A percentile compares a stretch with the other conserved stretches of the same genome.
Conservation (phyloP, 1,140 invertebrate species). For the Maniola jurtina region DNA sequence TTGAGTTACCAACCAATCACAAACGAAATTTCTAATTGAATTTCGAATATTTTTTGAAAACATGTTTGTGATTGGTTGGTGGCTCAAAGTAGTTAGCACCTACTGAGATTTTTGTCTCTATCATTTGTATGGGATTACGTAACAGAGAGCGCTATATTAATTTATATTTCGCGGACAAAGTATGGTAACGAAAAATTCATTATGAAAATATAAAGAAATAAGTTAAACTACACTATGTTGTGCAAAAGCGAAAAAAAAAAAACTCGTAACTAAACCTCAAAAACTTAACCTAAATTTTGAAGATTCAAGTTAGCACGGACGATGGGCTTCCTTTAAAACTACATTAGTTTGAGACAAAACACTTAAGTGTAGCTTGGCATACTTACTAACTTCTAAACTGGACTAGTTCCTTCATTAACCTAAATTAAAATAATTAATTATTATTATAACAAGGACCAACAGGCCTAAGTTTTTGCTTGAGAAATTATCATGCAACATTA, state of each 20-base stretch:
- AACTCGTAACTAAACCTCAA: slow-evolving; percentile 31
- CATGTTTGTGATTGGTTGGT: no score
- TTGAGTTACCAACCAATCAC: no score
- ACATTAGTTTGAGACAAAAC: slow-evolving; percentile 52
- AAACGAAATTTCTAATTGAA: no score
- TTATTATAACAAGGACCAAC: slow-evolving; percentile 39
- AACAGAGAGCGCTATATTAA: no score
- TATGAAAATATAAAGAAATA: background rate
- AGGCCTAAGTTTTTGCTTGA: slow-evolving; percentile 1
- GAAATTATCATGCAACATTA: no score
- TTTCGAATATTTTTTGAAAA: no score
- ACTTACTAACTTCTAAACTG: slow-evolving; percentile 60
- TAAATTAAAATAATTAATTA: slow-evolving; percentile 54
- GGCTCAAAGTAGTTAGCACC: no score
- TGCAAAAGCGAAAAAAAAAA: slow-evolving; percentile 28
- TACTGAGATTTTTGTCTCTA: no score
- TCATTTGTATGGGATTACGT: no score
- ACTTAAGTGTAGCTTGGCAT: slow-evolving; percentile 51
- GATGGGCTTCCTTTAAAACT: slow-evolving; percentile 39
- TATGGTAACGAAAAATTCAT: no score
- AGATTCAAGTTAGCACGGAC: slow-evolving; percentile 45
- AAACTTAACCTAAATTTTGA: slow-evolving; percentile 26
- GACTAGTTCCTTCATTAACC: slow-evolving; percentile 71
- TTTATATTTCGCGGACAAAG: no score
- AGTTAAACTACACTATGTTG: slow-evolving; percentile 11